phyloP scores from a whole-genome alignment of 2,888 invertebrate genomes.

The Stenotaenia linearis region DNA sequence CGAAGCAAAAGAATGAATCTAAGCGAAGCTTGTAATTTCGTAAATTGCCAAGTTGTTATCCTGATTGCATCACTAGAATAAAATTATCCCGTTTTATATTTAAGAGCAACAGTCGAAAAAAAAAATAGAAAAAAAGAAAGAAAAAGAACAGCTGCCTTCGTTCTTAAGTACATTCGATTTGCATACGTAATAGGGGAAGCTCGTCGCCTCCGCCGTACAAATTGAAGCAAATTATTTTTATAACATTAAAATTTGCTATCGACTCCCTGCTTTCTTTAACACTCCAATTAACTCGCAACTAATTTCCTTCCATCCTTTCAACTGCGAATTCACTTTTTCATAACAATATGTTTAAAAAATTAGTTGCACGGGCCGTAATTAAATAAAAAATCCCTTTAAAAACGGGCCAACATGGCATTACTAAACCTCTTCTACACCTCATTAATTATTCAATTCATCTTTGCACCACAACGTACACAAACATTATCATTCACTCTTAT shows the following conservation, averaged over 20 bases:
- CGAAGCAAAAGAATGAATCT: neutral
- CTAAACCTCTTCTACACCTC: slow-evolving; percentile 26
- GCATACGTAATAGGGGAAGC: slow-evolving; percentile 2
- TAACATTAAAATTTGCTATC: neutral
- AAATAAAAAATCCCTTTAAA: slow-evolving; percentile 2
- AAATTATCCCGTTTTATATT: slow-evolving; percentile 20
- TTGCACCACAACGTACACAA: slow-evolving; percentile 21
- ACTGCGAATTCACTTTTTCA: neutral
- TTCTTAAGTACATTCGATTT: slow-evolving; percentile 15
- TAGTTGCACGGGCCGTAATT: neutral
- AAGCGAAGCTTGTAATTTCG: slow-evolving; percentile 20
- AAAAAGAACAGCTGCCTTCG: slow-evolving; percentile 10
- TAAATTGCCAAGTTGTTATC: slow-evolving; percentile 23
- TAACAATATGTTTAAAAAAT: neutral
- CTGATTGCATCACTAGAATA: slow-evolving; percentile 19
- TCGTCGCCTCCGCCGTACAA: neutral
- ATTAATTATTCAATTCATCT: slow-evolving; percentile 26
- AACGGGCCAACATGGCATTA: neutral
- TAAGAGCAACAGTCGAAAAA: slow-evolving; percentile 8
- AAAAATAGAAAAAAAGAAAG: neutral
- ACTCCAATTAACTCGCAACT: neutral
- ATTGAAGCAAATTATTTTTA: neutral
- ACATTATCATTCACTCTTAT: slow-evolving; percentile 26
- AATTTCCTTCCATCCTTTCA: neutral
- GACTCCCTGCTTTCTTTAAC: neutral